Conservation (phyloP, 2,113 vertebrate genomes). For the Gopherus evgoodei region DNA sequence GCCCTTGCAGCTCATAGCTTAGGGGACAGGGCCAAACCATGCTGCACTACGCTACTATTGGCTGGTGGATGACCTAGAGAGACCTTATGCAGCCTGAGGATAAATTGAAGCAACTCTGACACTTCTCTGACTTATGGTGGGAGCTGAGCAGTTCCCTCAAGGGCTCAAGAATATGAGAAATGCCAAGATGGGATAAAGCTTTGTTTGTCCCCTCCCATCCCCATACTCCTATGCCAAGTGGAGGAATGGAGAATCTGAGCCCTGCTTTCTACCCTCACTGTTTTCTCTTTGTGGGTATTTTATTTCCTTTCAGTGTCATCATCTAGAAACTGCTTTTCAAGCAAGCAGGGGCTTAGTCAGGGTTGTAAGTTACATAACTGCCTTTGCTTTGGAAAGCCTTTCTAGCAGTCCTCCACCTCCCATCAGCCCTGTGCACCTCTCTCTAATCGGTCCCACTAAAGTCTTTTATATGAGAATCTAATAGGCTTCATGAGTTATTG, state of each 20-base stretch:
- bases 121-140: background rate
- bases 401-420: background rate
- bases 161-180: background rate
- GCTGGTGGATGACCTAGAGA: background rate
- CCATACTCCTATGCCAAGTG: background rate
- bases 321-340: constrained; percentile 15
- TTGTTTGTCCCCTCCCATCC: background rate
- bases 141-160: background rate
- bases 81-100: background rate
- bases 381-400: background rate
- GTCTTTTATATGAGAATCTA: background rate
- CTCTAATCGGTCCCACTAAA: background rate
- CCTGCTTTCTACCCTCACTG: background rate
- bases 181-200: background rate
- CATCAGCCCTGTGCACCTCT: background rate
- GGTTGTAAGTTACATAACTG: background rate
- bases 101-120: background rate
- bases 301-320: background rate
- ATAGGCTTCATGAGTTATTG: background rate
- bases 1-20: background rate
- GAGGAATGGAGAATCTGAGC: background rate
- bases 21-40: background rate
- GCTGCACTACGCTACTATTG: background rate
- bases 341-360: background rate
- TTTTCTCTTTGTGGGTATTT: background rate